These are phyloP conservation scores for Batillaria attramentaria DNA, from an alignment of 1,140 invertebrate genomes.

Conservation along the genomic window DNA sequence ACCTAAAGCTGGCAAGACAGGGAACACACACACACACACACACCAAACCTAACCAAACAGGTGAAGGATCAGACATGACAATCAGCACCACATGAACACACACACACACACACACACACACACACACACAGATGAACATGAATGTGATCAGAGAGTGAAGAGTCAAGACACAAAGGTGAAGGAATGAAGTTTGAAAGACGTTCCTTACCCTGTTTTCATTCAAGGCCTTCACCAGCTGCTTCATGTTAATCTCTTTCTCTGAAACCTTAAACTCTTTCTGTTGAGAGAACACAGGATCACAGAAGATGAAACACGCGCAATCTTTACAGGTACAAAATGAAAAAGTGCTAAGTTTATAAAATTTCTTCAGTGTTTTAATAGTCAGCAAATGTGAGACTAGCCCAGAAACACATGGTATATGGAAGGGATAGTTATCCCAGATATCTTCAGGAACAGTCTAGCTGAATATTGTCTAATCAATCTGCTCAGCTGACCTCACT, in stretches of 20 bases:
- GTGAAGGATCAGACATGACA: no score
- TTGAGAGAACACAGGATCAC: constrained; percentile 31
- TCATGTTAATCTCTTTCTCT: constrained; percentile 91
- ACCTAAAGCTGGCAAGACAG: no score
- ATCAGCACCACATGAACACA: not conserved
- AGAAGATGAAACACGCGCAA: not conserved
- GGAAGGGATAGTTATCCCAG: no score
- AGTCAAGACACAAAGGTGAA: not conserved
- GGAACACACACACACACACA: not conserved
- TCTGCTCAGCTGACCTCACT: no score
- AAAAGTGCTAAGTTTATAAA: no score
- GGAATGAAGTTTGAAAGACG: not conserved
- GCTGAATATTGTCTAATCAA: no score
- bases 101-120: not conserved
- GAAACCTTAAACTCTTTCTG: constrained; percentile 86
- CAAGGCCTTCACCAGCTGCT: constrained; percentile 81
- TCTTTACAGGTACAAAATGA: no score
- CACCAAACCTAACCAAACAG: no score
- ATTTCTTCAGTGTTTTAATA: no score
- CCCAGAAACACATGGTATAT: no score
- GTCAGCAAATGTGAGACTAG: no score
- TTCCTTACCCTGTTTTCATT: constrained; percentile 84
- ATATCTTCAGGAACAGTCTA: no score
- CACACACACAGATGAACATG: not conserved
- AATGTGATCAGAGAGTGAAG: not conserved